These are phyloP conservation scores for Monarcha castaneiventris DNA, from an alignment of 2,113 vertebrate species.

Conservation along the genomic window DNA sequence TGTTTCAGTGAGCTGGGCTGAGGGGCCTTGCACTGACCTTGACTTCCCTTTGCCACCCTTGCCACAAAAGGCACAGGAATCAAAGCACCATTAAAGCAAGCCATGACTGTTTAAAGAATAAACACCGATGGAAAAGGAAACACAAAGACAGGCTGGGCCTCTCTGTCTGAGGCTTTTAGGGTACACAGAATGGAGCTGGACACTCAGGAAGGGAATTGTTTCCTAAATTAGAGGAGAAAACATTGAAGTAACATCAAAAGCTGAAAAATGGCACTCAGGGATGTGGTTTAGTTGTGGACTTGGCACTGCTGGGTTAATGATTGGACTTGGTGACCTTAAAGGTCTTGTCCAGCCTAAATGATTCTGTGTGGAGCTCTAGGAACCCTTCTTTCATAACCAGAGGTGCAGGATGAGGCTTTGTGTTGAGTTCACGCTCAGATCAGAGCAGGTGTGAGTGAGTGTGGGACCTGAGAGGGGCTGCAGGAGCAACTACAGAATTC, in stretches of 20 bases:
- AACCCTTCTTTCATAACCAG: too few species aligned
- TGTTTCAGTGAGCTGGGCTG: not conserved
- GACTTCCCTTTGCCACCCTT: not conserved
- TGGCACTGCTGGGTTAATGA: not conserved
- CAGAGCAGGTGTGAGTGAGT: rapidly evolving
- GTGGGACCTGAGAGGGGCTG: not conserved
- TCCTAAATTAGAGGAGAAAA: not conserved
- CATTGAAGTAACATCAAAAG: not conserved
- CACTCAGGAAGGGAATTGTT: not conserved
- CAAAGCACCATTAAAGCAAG: not conserved
- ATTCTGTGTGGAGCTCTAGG: not conserved
- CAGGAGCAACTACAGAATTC: rapidly evolving
- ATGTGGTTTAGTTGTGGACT: not conserved
- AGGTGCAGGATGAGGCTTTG: not conserved
- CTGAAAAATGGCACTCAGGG: not conserved
- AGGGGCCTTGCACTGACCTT: not conserved
- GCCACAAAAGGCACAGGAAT: not conserved
- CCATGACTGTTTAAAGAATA: not conserved
- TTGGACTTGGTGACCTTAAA: not conserved
- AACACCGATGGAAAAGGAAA: not conserved
- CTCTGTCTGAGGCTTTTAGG: not conserved
- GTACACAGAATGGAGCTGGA: not conserved
- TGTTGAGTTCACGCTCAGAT: rapidly evolving
- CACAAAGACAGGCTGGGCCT: not conserved
- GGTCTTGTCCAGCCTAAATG: not conserved